Evolutionary conservation across 1,140 invertebrate genomes (phyloP).

Genomic region (Bursaphelenchus mucronatus): DNA sequence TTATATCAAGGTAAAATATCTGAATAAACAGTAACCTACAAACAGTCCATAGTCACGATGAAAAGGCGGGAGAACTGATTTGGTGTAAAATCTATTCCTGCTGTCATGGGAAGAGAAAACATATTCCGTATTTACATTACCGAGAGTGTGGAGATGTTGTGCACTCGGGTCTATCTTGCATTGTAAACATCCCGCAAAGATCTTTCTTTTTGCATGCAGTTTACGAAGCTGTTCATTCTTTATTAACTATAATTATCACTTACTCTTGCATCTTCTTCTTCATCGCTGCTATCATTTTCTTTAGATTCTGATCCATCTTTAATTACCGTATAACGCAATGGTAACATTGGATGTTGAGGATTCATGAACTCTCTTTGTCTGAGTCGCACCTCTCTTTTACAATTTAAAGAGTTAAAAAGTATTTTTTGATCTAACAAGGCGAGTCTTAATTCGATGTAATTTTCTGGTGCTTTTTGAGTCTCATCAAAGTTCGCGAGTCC

Average conservation of each 20-base stretch:
- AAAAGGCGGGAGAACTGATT: conserved; percentile 10
- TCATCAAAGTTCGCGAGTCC: too few relatives aligned
- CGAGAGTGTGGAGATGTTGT: conserved; percentile 22
- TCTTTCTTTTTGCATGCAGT: conserved; percentile 9
- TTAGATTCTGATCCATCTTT: not conserved
- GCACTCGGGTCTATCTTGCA: conserved; percentile 23
- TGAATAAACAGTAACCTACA: not conserved
- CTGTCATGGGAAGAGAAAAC: too few relatives aligned
- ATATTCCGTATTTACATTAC: conserved; percentile 4
- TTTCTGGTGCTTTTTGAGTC: too few relatives aligned
- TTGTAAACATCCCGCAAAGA: conserved; percentile 17
- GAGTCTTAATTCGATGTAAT: too few relatives aligned
- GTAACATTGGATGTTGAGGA: conserved; percentile 18
- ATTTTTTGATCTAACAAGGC: too few relatives aligned
- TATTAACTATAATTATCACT: not conserved
- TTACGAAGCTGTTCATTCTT: too few relatives aligned
- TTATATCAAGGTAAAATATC: not conserved
- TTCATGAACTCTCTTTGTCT: conserved; percentile 1
- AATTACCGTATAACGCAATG: not conserved
- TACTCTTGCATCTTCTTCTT: conserved; percentile 22
- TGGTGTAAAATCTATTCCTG: not conserved
- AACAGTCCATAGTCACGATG: conserved; percentile 12
- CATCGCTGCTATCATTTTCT: conserved; percentile 25
- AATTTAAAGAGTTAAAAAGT: not conserved
- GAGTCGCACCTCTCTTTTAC: conserved; percentile 1